phyloP scores from a whole-genome alignment of 2,888 invertebrate species.

The Heteromurus nitidus region DNA sequence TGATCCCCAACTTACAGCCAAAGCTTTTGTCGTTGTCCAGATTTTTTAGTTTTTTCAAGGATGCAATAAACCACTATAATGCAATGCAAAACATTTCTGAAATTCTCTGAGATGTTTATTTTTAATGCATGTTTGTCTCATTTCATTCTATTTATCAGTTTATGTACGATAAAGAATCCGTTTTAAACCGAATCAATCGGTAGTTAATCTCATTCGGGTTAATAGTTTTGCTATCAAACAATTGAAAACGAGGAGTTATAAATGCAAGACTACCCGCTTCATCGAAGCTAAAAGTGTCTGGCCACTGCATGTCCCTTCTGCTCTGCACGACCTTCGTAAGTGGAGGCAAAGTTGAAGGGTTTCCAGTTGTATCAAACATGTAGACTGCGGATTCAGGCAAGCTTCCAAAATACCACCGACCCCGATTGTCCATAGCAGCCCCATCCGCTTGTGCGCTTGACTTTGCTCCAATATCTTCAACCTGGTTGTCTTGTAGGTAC shows the following conservation, averaged over 20 bases:
- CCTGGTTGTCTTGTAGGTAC: neutral
- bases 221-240: neutral
- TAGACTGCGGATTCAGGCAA: slow-evolving; percentile 40
- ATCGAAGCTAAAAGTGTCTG: slow-evolving; percentile 36
- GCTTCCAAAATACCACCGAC: slow-evolving; percentile 42
- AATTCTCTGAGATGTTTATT: no score
- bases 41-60: no score
- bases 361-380: slow-evolving; percentile 26
- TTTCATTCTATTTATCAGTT: no score
- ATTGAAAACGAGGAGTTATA: slow-evolving; percentile 33
- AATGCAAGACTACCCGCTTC: slow-evolving; percentile 14
- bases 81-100: no score
- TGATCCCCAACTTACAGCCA: no score
- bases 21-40: neutral
- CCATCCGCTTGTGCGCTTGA: slow-evolving; percentile 43
- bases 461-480: slow-evolving; percentile 35
- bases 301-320: slow-evolving; percentile 36
- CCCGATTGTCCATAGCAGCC: slow-evolving; percentile 40
- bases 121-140: no score
- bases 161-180: slow-evolving; percentile 11
- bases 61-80: no score
- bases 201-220: slow-evolving; percentile 40
- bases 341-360: slow-evolving; percentile 1
- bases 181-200: slow-evolving; percentile 27
- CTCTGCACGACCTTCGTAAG: neutral